phyloP scores from a whole-genome alignment of 2,888 invertebrate species.

The Heliconius ethilla region DNA sequence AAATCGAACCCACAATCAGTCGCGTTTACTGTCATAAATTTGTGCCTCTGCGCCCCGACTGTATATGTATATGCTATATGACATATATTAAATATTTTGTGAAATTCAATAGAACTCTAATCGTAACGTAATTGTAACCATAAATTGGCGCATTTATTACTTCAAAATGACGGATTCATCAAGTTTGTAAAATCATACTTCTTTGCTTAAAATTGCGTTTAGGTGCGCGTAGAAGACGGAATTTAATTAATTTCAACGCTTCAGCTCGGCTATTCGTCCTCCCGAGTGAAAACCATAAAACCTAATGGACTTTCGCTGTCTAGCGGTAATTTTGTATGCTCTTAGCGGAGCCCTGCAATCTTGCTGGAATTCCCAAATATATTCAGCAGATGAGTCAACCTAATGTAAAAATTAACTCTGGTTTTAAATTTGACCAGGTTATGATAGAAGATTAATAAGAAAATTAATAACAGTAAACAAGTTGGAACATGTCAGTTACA shows the following conservation, averaged over 20 bases:
- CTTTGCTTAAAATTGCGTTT: slow-evolving; percentile 59
- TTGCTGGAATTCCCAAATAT: slow-evolving; percentile 60
- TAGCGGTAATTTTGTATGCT: slow-evolving; percentile 73
- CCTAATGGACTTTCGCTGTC: slow-evolving; percentile 80
- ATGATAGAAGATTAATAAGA: not conserved
- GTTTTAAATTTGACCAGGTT: slow-evolving; percentile 30
- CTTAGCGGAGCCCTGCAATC: slow-evolving; percentile 62
- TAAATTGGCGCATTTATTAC: slow-evolving; percentile 8
- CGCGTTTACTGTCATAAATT: too few species aligned
- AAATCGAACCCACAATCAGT: too few species aligned
- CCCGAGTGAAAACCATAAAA: slow-evolving; percentile 73
- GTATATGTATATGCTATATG: not conserved
- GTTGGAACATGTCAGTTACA: not conserved
- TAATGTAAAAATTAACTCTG: slow-evolving; percentile 41
- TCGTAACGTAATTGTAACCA: not conserved
- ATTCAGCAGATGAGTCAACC: slow-evolving; percentile 48
- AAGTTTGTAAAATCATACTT: slow-evolving; percentile 43
- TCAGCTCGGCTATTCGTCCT: slow-evolving; percentile 71
- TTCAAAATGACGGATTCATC: slow-evolving; percentile 28
- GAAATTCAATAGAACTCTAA: not conserved
- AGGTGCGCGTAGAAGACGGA: slow-evolving; percentile 62
- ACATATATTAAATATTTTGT: not conserved
- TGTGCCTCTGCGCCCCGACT: too few species aligned
- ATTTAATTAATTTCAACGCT: slow-evolving; percentile 78
- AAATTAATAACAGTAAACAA: not conserved